These are phyloP conservation scores for Harpalus rufipes DNA, from an alignment of 2,888 invertebrate species.

Conservation along the genomic window DNA sequence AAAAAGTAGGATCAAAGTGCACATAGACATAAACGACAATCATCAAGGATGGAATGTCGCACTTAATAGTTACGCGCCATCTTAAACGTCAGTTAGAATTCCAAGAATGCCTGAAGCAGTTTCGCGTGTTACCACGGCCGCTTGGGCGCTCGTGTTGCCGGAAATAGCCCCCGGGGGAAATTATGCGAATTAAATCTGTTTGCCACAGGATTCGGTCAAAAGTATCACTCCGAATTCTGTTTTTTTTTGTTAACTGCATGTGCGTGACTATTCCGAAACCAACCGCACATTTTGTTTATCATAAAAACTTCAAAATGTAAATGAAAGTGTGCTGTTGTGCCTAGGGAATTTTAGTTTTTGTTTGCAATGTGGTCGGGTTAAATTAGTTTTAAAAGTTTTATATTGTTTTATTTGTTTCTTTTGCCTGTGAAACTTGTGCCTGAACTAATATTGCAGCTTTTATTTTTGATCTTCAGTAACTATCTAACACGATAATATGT, in stretches of 20 bases:
- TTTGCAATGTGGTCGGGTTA: constrained; percentile 30
- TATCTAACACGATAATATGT: constrained; percentile 37
- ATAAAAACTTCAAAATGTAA: constrained; percentile 49
- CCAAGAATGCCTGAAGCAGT: constrained; percentile 15
- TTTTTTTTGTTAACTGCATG: constrained; percentile 49
- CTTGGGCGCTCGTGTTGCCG: constrained; percentile 8
- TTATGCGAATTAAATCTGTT: constrained; percentile 59
- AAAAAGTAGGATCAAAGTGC: neutral
- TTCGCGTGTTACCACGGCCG: constrained; percentile 6
- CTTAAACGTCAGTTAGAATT: constrained; percentile 53
- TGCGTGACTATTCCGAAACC: constrained; percentile 33
- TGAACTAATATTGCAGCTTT: constrained; percentile 40
- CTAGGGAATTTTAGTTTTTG: constrained; percentile 45
- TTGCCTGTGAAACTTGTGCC: constrained; percentile 33
- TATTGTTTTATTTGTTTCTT: constrained; percentile 46
- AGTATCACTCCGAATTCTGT: constrained; percentile 35
- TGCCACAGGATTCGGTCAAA: constrained; percentile 44
- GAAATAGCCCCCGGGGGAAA: constrained; percentile 51
- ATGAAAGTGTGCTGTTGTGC: constrained; percentile 22
- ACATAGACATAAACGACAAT: constrained; percentile 26
- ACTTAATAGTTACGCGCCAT: constrained; percentile 31
- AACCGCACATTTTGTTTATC: constrained; percentile 20
- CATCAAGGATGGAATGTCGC: constrained; percentile 14
- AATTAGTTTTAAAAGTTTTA: constrained; percentile 47
- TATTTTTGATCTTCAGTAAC: constrained; percentile 31